phyloP scores from a whole-genome alignment of 2,797 vertebrate genomes.

The Denticeps clupeoides region DNA sequence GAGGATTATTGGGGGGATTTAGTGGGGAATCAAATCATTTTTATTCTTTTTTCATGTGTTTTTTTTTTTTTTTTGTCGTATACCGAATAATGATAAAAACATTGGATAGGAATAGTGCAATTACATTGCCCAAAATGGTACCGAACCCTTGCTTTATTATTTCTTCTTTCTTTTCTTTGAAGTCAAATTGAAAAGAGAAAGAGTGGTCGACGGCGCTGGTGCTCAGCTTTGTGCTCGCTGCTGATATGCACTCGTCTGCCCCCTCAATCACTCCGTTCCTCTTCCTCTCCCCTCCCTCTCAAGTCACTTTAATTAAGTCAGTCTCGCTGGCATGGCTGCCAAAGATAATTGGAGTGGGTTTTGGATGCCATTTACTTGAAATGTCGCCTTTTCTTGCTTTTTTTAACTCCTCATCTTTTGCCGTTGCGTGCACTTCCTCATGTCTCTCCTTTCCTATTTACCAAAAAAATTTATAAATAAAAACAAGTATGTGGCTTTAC shows the following conservation, averaged over 20 bases:
- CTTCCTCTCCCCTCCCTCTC: constrained; percentile 31
- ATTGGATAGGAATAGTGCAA: constrained; percentile 60
- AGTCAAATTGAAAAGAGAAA: constrained; percentile 65
- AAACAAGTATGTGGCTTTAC: too few species aligned
- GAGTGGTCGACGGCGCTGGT: constrained; percentile 53
- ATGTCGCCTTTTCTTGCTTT: constrained; percentile 61
- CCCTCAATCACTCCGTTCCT: constrained; percentile 58
- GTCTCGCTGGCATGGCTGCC: constrained; percentile 68
- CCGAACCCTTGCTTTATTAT: constrained; percentile 49
- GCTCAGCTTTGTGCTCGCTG: constrained; percentile 64
- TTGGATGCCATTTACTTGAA: constrained; percentile 73
- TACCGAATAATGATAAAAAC: constrained; percentile 38
- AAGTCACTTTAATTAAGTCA: constrained; percentile 79
- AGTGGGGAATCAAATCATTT: constrained; percentile 43
- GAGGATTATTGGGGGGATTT: constrained; percentile 53
- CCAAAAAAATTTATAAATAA: not conserved
- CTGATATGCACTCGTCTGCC: constrained; percentile 64
- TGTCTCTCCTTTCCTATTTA: constrained; percentile 7
- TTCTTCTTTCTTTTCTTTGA: constrained; percentile 57
- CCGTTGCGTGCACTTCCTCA: not conserved
- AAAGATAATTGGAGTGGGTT: constrained; percentile 78
- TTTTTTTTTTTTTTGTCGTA: constrained; percentile 38
- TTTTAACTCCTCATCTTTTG: constrained; percentile 33
- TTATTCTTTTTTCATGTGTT: constrained; percentile 49
- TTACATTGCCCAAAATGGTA: constrained; percentile 51